A percentile compares a stretch with the other conserved stretches of the same genome.
Evolutionary conservation across 92 coral and sea anemone species (phyloP).

Genomic region (Phymanthus crucifer): DNA sequence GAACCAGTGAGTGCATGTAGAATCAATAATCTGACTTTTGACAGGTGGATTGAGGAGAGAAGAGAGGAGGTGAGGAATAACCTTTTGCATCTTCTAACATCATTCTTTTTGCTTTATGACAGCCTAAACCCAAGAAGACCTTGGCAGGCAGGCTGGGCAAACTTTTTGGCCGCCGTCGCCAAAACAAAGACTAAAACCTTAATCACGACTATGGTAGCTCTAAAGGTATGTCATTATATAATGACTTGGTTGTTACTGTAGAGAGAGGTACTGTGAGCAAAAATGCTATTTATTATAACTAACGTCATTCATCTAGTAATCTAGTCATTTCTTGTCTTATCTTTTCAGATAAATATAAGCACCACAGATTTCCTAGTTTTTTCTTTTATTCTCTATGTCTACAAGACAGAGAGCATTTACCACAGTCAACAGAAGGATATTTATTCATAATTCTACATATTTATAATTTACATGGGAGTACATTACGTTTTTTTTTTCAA

Average conservation of each 20-base stretch:
- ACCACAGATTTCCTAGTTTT: slow-evolving; percentile 6
- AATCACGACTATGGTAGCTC: background rate
- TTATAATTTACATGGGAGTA: background rate
- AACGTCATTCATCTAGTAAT: too few species aligned
- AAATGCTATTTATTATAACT: too few species aligned
- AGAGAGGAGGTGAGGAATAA: background rate
- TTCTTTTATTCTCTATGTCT: background rate
- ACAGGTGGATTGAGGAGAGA: too few species aligned
- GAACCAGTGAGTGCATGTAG: background rate
- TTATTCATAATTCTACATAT: background rate
- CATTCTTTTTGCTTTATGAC: background rate
- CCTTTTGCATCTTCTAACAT: background rate
- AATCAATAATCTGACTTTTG: background rate
- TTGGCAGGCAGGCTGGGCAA: background rate
- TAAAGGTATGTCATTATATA: background rate
- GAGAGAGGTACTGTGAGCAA: too few species aligned
- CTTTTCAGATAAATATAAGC: slow-evolving; percentile 3
- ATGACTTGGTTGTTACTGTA: too few species aligned
- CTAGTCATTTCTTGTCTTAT: too few species aligned
- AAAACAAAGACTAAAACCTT: background rate
- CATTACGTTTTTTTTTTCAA: background rate
- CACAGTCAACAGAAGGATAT: background rate
- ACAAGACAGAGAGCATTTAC: background rate
- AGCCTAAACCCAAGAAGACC: background rate
- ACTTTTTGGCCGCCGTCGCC: background rate